Evolutionary conservation across 2,797 vertebrate species (phyloP), one percentile per base, ranked within the genome.

Genomic region (Tauraco hartlaubi): DNA sequence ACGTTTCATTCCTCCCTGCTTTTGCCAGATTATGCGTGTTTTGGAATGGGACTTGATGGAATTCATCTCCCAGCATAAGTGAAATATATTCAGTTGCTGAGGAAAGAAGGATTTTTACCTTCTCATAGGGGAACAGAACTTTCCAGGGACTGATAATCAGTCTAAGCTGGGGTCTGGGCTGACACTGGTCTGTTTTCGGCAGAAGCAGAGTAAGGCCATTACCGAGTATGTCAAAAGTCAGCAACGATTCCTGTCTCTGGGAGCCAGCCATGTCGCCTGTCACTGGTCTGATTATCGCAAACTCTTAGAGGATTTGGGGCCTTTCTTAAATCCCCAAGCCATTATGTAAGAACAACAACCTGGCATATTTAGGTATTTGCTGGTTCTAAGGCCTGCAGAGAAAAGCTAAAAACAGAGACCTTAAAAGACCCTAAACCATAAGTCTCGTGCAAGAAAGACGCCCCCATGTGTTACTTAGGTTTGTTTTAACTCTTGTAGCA

Each of bases 201-300:
- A 71, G 89, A 66, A 64, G 61, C 68, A 74, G 48, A 48, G 49
- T 46, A 92, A 89, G 68, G 33, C 78, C 49, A 61, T 96, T 96
- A 91, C 63, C 1, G 3, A 83, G 68, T 28, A 43, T 75, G 81
- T 94, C 56, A 61, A 64, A 62, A 5, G 37, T 62, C 92, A 90
- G 78, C 61, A 55, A 1, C 29, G 61, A 95, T 90, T 92, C 39
- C 59, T 58, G 55, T 78, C 52, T 72, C n/a, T 84, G 66, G 58
- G 80, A 94, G 20, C 76, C 33, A 75, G 35, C 15, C 41, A 1
- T 74, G 86, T 74, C 77, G 88, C 68, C 56, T 94, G 92, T 88
- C 86, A 92, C 29, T 89, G 26, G 20, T 67, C 12, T 74, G 71
- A 25, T 74, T 82, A 48, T 46, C 92, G 71, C 79, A 77, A 61